phyloP scores from a whole-genome alignment of 2,797 vertebrate species.

The Catamblyrhynchus diadema region DNA sequence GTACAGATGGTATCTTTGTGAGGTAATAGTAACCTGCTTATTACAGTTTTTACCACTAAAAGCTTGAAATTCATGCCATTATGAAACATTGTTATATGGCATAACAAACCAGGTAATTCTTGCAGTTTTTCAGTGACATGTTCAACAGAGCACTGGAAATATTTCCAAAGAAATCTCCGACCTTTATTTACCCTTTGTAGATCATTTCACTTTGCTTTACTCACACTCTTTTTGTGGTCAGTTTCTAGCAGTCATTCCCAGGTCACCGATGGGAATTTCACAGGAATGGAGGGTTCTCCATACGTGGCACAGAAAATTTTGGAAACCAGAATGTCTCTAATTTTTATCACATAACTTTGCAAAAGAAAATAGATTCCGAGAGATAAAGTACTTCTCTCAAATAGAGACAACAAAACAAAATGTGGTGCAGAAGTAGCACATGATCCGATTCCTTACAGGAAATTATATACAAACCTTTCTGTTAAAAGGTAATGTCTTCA shows the following conservation, averaged over 20 bases:
- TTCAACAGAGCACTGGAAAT: not conserved
- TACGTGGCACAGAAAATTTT: not conserved
- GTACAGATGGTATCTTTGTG: not conserved
- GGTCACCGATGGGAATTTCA: not conserved
- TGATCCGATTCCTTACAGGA: not conserved
- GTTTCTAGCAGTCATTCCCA: not conserved
- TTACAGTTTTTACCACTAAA: conserved; percentile 2
- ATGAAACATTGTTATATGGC: not conserved
- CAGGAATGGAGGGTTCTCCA: not conserved
- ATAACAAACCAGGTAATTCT: not conserved
- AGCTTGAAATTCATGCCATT: not conserved
- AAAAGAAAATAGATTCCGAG: not conserved
- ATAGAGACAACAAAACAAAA: not conserved
- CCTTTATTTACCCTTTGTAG: not conserved
- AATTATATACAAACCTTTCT: not conserved
- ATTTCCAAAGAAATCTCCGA: not conserved
- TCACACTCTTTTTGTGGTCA: not conserved
- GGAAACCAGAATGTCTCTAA: not conserved
- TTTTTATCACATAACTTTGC: not conserved
- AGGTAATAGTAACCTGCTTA: not conserved
- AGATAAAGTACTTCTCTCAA: not conserved
- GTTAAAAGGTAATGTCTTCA: not conserved
- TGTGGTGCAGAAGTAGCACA: not conserved
- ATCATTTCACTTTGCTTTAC: not conserved
- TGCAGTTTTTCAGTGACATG: not conserved